A percentile compares a stretch with the other conserved stretches of the same genome.
These are phyloP conservation scores for Onychomys arenicola DNA, from an alignment of 2,797 vertebrate genomes.

Conservation along the genomic window DNA sequence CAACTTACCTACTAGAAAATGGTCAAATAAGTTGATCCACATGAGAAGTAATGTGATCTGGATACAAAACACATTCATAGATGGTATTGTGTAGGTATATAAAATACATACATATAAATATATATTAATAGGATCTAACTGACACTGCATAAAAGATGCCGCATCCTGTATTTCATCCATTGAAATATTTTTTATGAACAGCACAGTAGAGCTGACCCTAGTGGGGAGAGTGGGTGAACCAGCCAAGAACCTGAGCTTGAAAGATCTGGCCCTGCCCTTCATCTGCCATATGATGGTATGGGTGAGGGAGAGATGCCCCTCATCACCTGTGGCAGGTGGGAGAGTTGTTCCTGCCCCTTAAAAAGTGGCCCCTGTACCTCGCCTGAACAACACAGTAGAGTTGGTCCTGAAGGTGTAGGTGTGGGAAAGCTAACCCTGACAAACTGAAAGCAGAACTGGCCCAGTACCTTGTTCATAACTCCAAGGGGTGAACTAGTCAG, in stretches of 20 bases:
- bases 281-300: background rate
- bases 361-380: background rate
- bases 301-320: background rate
- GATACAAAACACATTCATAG: background rate
- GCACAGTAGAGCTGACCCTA: background rate
- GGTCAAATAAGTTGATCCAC: slow-evolving; percentile 16
- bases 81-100: background rate
- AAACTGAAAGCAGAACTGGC: background rate
- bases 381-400: background rate
- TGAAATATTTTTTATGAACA: background rate
- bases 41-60: background rate
- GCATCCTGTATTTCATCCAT: slow-evolving; percentile 23
- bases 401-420: background rate
- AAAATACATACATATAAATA: background rate
- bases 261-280: background rate
- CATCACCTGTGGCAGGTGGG: background rate
- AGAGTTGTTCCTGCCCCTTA: background rate
- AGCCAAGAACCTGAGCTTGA: background rate
- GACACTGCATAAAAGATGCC: background rate
- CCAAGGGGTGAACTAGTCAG: background rate
- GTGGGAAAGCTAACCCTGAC: background rate
- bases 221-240: too few species aligned
- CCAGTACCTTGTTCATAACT: background rate
- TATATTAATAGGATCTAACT: slow-evolving; percentile 33
- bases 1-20: slow-evolving; percentile 27